A percentile compares a stretch with the other conserved stretches of the same genome.
phyloP scores from a whole-genome alignment of 2,888 invertebrate genomes.

The Drosophila buzzatii region DNA sequence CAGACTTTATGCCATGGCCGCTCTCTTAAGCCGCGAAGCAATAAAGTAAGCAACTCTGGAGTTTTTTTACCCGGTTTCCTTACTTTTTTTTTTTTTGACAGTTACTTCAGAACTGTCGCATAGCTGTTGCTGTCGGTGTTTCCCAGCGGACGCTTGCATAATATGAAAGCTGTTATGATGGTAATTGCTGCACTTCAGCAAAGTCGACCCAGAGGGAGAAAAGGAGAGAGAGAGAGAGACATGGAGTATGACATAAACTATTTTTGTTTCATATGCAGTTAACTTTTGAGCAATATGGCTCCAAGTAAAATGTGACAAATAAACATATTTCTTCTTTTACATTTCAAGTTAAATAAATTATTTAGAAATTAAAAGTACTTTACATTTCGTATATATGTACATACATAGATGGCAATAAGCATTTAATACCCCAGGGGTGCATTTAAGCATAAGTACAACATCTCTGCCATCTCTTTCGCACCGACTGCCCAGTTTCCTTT shows the following conservation, averaged over 20 bases:
- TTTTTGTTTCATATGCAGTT: conserved; percentile 5
- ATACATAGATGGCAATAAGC: not conserved
- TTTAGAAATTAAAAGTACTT: conserved; percentile 5
- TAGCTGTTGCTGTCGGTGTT: conserved; percentile 15
- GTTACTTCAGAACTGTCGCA: conserved; percentile 31
- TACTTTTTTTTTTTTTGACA: conserved; percentile 20
- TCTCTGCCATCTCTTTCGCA: conserved; percentile 1
- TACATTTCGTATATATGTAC: not conserved
- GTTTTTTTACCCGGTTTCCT: conserved; percentile 11
- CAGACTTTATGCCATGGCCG: not conserved
- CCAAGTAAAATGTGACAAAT: not conserved
- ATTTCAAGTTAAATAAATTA: conserved; percentile 1
- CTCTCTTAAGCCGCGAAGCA: conserved; percentile 50
- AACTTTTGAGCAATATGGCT: conserved; percentile 1
- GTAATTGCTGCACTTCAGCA: conserved; percentile 39
- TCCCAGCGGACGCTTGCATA: conserved; percentile 50
- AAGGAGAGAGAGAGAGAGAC: not conserved
- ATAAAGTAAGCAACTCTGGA: conserved; percentile 42
- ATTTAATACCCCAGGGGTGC: not conserved
- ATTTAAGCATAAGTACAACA: conserved; percentile 5
- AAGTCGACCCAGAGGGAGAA: conserved; percentile 1
- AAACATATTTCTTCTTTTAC: not conserved
- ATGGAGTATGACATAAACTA: not conserved
- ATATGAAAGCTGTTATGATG: conserved; percentile 40
- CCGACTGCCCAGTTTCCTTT: conserved; percentile 16